These are phyloP conservation scores for Megaceryle torquata DNA, from an alignment of 2,113 vertebrate species.

Conservation along the genomic window DNA sequence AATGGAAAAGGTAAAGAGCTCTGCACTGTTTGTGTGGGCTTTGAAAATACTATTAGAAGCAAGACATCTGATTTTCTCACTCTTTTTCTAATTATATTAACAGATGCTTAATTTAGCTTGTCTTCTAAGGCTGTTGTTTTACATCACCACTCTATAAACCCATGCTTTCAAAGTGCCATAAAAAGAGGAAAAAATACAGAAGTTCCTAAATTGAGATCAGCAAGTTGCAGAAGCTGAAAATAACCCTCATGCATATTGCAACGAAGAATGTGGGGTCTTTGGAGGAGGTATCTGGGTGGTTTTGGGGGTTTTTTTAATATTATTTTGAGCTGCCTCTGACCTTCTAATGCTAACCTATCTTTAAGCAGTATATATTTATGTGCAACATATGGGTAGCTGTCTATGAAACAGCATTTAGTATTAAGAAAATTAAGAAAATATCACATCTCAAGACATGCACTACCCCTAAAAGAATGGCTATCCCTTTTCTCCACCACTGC, in stretches of 20 bases:
- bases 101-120: background rate
- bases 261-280: background rate
- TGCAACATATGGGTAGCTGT: background rate
- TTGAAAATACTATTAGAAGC: background rate
- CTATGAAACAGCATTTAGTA: background rate
- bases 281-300: background rate
- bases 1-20: background rate
- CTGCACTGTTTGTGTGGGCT: background rate
- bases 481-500: background rate
- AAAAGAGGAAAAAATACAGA: slow-evolving; percentile 6
- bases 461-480: background rate
- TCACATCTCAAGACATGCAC: background rate
- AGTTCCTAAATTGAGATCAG: slow-evolving; percentile 33
- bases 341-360: background rate
- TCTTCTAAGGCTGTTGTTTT: background rate
- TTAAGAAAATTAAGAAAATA: background rate
- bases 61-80: background rate
- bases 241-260: background rate
- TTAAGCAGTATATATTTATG: background rate
- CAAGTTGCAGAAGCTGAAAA: slow-evolving; percentile 18
- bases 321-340: slow-evolving; percentile 10
- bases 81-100: background rate
- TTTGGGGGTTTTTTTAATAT: background rate
- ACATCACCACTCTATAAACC: background rate
- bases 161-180: background rate